These are phyloP conservation scores for Recurvirostra avosetta DNA, from an alignment of 2,113 vertebrate species.

Conservation along the genomic window DNA sequence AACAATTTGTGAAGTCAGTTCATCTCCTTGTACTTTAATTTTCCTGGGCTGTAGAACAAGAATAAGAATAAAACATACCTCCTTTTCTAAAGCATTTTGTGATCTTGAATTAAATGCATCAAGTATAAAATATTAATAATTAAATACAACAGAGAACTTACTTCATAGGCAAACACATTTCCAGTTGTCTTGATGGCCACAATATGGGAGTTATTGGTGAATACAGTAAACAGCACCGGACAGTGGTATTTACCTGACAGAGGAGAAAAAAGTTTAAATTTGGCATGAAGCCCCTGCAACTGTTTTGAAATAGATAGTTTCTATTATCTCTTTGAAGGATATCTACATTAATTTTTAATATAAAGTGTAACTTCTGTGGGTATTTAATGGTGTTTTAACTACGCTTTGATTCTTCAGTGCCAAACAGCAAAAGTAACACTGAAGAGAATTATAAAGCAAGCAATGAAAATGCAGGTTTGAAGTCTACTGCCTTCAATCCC, in stretches of 20 bases:
- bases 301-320: not conserved
- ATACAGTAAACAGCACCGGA: conserved; percentile 91
- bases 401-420: not conserved
- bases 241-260: conserved; percentile 92
- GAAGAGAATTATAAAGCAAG: not conserved
- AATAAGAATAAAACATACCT: not conserved
- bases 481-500: not conserved
- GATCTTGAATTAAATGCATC: not conserved
- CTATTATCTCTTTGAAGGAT: not conserved
- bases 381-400: not conserved
- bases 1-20: not conserved
- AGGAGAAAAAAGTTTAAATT: not conserved
- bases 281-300: not conserved
- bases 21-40: not conserved
- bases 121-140: not conserved
- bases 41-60: not conserved
- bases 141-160: conserved; percentile 28
- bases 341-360: not conserved
- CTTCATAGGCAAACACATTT: conserved; percentile 94
- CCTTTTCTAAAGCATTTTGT: not conserved
- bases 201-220: conserved; percentile 96
- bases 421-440: not conserved
- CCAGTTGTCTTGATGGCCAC: conserved; percentile 90
- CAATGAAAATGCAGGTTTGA: not conserved
- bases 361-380: not conserved